Conservation (phyloP, 2,888 invertebrate species). For the Marronus borbonicus region DNA sequence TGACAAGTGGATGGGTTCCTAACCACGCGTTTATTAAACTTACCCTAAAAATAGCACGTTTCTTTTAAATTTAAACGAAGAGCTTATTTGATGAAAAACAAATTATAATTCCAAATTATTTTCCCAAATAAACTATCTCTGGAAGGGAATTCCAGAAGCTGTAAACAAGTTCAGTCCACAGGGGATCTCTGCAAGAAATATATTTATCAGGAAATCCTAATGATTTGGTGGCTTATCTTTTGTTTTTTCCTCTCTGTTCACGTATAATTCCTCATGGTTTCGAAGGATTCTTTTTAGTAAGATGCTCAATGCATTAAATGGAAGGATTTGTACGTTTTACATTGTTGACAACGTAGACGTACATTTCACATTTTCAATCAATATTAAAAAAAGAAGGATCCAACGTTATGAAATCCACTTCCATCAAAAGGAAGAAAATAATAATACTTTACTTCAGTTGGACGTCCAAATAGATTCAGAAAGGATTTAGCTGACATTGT, state of each 20-base stretch:
- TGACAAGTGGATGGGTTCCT: slow-evolving; percentile 29
- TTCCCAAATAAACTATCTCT: no score
- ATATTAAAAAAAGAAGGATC: background rate
- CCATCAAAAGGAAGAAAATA: no score
- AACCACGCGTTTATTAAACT: no score
- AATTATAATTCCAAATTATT: no score
- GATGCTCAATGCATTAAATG: background rate
- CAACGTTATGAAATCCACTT: no score
- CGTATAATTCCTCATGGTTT: background rate
- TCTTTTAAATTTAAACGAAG: background rate
- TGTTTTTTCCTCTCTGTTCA: background rate
- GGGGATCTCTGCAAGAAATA: no score
- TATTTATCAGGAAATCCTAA: background rate
- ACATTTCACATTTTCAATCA: background rate
- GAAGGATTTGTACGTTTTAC: background rate
- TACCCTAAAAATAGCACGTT: slow-evolving; percentile 1
- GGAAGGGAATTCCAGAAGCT: no score
- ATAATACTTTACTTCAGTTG: no score
- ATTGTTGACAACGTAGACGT: background rate
- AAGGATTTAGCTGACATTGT: no score
- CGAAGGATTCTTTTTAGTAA: background rate
- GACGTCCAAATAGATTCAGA: no score
- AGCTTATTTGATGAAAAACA: no score
- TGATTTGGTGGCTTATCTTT: slow-evolving; percentile 14
- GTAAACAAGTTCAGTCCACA: no score